Percentiles rank a stretch among this genome's conserved stretches.
These are phyloP conservation scores for Synchiropus splendidus DNA, from an alignment of 2,113 vertebrate genomes.

Conservation along the genomic window DNA sequence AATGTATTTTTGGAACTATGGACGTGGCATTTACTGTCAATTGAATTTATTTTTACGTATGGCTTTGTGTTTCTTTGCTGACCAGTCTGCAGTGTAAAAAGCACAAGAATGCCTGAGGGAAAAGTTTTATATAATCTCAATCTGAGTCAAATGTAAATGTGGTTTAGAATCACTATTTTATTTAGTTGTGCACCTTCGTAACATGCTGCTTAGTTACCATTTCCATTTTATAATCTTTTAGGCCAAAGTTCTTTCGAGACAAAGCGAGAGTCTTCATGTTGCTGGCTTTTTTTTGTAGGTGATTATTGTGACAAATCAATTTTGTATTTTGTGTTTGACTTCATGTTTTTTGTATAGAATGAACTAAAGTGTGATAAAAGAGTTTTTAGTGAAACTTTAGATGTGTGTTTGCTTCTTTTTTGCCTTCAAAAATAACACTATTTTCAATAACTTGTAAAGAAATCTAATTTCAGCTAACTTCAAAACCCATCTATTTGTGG, in stretches of 20 bases:
- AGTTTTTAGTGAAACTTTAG: conserved; percentile 24
- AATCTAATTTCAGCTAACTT: too few relatives aligned
- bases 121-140: conserved; percentile 21
- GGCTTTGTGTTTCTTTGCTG: conserved; percentile 14
- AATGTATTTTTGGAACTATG: conserved; percentile 20
- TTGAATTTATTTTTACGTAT: conserved; percentile 17
- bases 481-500: conserved; percentile 6
- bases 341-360: conserved; percentile 46
- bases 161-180: conserved; percentile 23
- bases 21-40: conserved; percentile 23
- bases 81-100: conserved; percentile 1
- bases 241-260: conserved; percentile 26
- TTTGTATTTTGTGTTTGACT: conserved; percentile 39
- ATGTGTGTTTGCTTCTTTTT: neutral
- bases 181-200: conserved; percentile 19
- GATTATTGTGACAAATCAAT: conserved; percentile 6
- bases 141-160: conserved; percentile 17
- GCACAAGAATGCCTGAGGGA: conserved; percentile 25
- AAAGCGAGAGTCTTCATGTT: neutral
- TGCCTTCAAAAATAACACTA: too few relatives aligned
- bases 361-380: conserved; percentile 2
- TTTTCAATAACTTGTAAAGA: too few relatives aligned
- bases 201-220: conserved; percentile 14
- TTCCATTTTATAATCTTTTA: conserved; percentile 11
- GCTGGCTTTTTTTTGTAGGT: conserved; percentile 30